These are phyloP conservation scores for Barbus barbus DNA, from an alignment of 2,113 vertebrate genomes.

Conservation along the genomic window DNA sequence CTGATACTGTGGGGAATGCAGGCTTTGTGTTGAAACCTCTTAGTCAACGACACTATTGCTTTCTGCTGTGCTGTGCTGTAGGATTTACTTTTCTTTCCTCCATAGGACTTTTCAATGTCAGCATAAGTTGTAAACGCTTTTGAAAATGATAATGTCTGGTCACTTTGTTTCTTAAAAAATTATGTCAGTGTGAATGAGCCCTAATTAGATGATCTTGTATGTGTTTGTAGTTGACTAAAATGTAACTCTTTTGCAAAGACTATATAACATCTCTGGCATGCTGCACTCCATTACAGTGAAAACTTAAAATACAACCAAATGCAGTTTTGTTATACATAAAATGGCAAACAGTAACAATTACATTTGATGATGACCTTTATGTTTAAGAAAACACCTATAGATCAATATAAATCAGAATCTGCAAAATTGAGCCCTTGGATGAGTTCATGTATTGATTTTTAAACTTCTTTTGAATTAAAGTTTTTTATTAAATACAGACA, in stretches of 20 bases:
- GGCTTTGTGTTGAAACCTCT: constrained; percentile 2
- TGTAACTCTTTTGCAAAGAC: no score
- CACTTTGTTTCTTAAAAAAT: background rate
- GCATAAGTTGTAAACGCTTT: no score
- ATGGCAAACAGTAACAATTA: background rate
- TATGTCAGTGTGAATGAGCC: background rate
- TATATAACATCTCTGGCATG: background rate
- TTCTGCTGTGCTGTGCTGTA: constrained; percentile 3
- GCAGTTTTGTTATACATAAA: background rate
- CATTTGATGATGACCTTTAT: background rate
- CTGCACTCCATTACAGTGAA: background rate
- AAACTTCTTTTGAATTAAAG: background rate
- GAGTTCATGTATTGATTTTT: background rate
- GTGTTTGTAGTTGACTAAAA: no score
- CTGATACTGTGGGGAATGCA: constrained; percentile 1
- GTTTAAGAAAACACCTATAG: background rate
- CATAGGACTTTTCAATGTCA: no score
- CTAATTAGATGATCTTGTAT: background rate
- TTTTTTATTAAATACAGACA: background rate
- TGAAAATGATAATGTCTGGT: background rate
- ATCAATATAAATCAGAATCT: background rate
- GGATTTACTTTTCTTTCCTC: no score
- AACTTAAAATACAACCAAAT: background rate
- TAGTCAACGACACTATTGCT: background rate
- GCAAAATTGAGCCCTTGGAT: background rate